Conservation (phyloP, 2,888 invertebrate species). For the Ypsolopha sequella region DNA sequence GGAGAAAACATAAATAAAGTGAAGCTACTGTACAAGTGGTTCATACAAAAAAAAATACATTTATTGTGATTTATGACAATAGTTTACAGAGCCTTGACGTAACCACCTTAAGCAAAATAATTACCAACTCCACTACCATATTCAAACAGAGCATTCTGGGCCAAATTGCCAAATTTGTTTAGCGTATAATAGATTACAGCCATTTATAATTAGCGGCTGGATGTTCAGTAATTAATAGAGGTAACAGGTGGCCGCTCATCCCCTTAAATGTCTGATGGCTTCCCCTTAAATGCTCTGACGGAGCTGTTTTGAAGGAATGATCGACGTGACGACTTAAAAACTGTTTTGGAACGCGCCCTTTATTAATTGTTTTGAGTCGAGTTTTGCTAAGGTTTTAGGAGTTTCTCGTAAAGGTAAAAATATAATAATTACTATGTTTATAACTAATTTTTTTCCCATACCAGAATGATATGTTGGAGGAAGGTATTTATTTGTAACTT, state of each 20-base stretch:
- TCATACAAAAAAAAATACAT: too few relatives aligned
- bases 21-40: too few relatives aligned
- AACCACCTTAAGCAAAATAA: too few relatives aligned
- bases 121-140: background rate
- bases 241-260: constrained; percentile 32
- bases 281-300: background rate
- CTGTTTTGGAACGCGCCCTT: constrained; percentile 7
- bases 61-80: too few relatives aligned
- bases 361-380: background rate
- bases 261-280: constrained; percentile 8
- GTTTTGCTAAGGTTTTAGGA: too few relatives aligned
- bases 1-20: too few relatives aligned
- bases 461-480: too few relatives aligned
- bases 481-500: too few relatives aligned
- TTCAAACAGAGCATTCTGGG: constrained; percentile 20
- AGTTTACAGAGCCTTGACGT: too few relatives aligned
- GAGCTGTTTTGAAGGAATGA: constrained; percentile 9
- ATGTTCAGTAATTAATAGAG: constrained; percentile 18
- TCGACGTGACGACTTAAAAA: constrained; percentile 17
- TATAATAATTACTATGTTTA: too few relatives aligned
- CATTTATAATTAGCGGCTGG: constrained; percentile 39
- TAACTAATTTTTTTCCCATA: too few relatives aligned
- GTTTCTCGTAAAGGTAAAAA: too few relatives aligned
- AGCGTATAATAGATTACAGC: constrained; percentile 34
- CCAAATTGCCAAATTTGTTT: constrained; percentile 31